Evolutionary conservation across 2,888 invertebrate genomes (phyloP).

Genomic region (Melinopterus prodromus): DNA sequence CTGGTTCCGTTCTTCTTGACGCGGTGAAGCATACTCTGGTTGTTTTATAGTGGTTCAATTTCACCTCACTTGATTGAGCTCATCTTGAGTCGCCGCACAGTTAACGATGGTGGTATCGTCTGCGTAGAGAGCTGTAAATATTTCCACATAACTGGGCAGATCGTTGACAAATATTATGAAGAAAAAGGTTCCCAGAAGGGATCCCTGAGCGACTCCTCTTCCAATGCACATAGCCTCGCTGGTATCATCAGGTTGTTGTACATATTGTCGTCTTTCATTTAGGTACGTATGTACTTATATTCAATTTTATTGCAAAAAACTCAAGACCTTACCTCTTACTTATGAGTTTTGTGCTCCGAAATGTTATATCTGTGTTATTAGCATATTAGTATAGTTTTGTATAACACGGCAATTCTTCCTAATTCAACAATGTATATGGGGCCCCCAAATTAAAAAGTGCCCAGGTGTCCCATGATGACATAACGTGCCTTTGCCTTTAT

Average conservation of each 20-base stretch:
- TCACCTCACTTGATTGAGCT: not conserved
- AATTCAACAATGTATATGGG: no score
- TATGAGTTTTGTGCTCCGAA: no score
- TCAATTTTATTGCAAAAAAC: no score
- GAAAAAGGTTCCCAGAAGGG: not conserved
- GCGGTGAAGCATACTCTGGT: not conserved
- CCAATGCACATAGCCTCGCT: not conserved
- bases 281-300: not conserved
- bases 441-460: no score
- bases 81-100: not conserved
- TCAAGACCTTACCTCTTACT: no score
- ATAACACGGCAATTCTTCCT: no score
- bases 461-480: no score
- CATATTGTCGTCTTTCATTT: not conserved
- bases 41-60: not conserved
- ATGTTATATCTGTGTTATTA: no score
- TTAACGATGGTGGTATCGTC: not conserved
- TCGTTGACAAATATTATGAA: not conserved
- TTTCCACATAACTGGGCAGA: not conserved
- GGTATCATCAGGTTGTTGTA: not conserved
- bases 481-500: no score
- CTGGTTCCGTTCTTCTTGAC: not conserved
- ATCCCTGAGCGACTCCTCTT: not conserved
- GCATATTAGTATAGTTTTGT: no score
- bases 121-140: not conserved